Conservation (phyloP, 2,888 invertebrate genomes). For the Unio pictorum region DNA sequence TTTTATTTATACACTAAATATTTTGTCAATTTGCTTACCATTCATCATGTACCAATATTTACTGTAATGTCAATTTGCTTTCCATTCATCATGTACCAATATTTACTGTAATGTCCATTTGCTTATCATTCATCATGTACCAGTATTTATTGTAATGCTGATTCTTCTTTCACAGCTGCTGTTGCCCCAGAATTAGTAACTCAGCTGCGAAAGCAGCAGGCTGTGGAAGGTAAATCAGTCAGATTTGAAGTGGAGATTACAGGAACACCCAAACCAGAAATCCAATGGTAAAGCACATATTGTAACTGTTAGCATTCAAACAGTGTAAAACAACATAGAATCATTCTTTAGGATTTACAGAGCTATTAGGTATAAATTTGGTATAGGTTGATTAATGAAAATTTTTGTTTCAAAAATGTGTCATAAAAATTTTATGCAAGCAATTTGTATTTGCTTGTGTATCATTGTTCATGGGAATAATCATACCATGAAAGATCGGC, state of each 20-base stretch:
- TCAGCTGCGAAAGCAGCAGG: constrained; percentile 88
- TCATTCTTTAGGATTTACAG: too few species aligned
- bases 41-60: not conserved
- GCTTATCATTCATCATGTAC: not conserved
- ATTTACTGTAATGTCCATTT: not conserved
- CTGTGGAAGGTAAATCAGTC: constrained; percentile 94
- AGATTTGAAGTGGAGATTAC: constrained; percentile 93
- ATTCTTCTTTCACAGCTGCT: constrained; percentile 76
- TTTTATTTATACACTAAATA: not conserved
- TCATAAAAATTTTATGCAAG: too few species aligned
- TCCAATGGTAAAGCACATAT: constrained; percentile 81
- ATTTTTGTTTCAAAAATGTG: not conserved
- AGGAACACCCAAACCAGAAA: constrained; percentile 89
- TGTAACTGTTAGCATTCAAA: not conserved
- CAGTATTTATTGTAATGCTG: not conserved
- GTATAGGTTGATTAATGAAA: not conserved
- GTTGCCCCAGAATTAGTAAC: constrained; percentile 91
- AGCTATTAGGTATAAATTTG: too few species aligned
- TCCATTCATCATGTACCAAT: too few species aligned
- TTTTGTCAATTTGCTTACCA: not conserved
- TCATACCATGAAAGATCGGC: too few species aligned
- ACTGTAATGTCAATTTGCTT: not conserved
- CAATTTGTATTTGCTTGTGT: too few species aligned
- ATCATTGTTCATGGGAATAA: too few species aligned
- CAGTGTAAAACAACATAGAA: not conserved